phyloP scores from a whole-genome alignment of 2,888 invertebrate genomes.

The Heteromurus nitidus region DNA sequence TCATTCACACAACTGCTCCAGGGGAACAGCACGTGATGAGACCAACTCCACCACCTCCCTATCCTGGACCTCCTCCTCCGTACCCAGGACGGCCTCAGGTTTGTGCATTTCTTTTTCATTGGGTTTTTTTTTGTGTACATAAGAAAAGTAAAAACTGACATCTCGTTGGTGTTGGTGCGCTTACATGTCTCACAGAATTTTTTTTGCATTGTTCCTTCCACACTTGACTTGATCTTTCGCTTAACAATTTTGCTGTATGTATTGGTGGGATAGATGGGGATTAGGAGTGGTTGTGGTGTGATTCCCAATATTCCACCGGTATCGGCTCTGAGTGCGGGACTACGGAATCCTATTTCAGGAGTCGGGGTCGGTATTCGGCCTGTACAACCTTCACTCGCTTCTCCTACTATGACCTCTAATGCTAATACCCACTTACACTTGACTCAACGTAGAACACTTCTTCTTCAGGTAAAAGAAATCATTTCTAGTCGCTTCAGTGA shows the following conservation, averaged over 20 bases:
- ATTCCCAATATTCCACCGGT: slow-evolving; percentile 67
- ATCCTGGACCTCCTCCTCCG: slow-evolving; percentile 83
- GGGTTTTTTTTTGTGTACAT: neutral
- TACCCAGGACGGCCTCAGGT: slow-evolving; percentile 79
- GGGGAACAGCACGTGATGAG: slow-evolving; percentile 70
- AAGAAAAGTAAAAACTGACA: neutral
- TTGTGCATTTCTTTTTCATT: too few relatives aligned
- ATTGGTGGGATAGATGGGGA: slow-evolving; percentile 70
- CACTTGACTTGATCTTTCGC: slow-evolving; percentile 10
- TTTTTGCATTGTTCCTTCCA: slow-evolving; percentile 26
- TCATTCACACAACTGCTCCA: slow-evolving; percentile 73
- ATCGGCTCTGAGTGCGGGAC: slow-evolving; percentile 69
- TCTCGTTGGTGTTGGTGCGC: slow-evolving; percentile 7
- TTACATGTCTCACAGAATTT: slow-evolving; percentile 7
- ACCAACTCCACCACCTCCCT: slow-evolving; percentile 84
- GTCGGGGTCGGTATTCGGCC: slow-evolving; percentile 74
- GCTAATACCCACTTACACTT: slow-evolving; percentile 74
- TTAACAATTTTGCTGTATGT: slow-evolving; percentile 36
- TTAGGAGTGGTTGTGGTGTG: slow-evolving; percentile 74
- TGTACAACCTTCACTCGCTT: slow-evolving; percentile 74
- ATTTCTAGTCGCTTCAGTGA: slow-evolving; percentile 6
- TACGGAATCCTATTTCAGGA: slow-evolving; percentile 70
- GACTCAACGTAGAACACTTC: slow-evolving; percentile 84
- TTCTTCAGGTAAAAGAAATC: slow-evolving; percentile 90
- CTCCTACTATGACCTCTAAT: slow-evolving; percentile 69